Percentiles rank a stretch among this genome's conserved stretches.
Evolutionary conservation across 2,113 vertebrate genomes (phyloP).

Genomic region (Irena cyanogastra): DNA sequence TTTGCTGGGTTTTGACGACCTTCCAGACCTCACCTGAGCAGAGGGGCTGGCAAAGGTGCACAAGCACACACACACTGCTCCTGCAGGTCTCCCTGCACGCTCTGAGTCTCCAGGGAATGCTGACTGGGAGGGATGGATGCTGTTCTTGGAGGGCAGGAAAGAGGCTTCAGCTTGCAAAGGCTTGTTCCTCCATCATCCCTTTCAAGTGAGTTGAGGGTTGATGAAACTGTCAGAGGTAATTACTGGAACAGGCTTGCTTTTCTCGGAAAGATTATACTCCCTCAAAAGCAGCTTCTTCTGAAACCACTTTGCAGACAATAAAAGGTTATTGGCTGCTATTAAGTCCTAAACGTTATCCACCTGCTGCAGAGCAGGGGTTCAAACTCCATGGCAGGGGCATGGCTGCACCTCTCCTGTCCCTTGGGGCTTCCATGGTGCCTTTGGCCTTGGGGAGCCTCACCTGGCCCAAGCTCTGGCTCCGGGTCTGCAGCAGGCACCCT

Average conservation of each 20-base stretch:
- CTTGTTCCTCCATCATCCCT: conserved; percentile 23
- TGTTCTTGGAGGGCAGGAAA: conserved; percentile 18
- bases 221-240: conserved; percentile 22
- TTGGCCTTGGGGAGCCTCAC: accelerated
- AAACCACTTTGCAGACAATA: conserved; percentile 4
- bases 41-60: background rate
- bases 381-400: background rate
- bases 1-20: background rate
- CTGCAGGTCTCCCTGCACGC: background rate
- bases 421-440: accelerated
- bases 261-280: background rate
- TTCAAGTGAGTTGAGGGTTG: background rate
- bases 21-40: background rate
- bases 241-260: background rate
- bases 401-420: background rate
- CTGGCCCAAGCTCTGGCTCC: background rate
- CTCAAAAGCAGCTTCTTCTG: background rate
- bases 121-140: background rate
- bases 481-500: background rate
- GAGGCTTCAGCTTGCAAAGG: conserved; percentile 24
- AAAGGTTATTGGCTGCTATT: conserved; percentile 19
- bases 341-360: background rate
- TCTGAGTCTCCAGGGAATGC: background rate
- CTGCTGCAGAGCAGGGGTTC: background rate
- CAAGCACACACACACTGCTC: background rate